Percentiles rank a stretch among this genome's conserved stretches.
Conservation (phyloP, 2,797 vertebrate genomes). For the Toxotes lorentzi region DNA sequence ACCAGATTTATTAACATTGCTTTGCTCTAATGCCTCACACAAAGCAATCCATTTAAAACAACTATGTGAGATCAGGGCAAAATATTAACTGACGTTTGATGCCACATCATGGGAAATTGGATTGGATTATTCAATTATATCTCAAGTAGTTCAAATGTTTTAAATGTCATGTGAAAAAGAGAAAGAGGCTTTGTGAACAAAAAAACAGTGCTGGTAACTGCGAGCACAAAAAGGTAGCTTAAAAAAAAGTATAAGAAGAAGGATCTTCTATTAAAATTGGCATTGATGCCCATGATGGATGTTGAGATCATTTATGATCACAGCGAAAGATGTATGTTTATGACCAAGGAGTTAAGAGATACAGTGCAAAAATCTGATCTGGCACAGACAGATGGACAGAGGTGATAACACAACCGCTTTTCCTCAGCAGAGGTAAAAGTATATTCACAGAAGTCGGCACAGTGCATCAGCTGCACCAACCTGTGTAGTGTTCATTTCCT, state of each 20-base stretch:
- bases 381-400: neutral
- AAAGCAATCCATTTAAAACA: neutral
- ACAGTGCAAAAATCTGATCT: neutral
- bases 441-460: neutral
- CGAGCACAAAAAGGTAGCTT: neutral
- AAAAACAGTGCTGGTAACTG: neutral
- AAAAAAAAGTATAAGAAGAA: neutral
- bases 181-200: neutral
- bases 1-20: neutral
- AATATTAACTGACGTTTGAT: neutral
- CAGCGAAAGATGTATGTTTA: neutral
- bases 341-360: neutral
- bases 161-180: slow-evolving; percentile 9
- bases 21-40: neutral
- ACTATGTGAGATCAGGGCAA: neutral
- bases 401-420: no score
- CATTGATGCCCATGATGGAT: neutral
- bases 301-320: neutral
- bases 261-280: neutral
- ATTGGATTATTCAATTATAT: slow-evolving; percentile 16
- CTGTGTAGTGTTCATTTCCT: slow-evolving; percentile 98
- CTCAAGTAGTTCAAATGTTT: neutral
- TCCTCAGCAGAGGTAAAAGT: neutral
- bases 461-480: slow-evolving; percentile 77
- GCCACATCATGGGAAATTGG: neutral